A percentile compares a stretch with the other conserved stretches of the same genome.
These are phyloP conservation scores for Epinotia brunnichana DNA, from an alignment of 2,888 invertebrate species.

Conservation along the genomic window DNA sequence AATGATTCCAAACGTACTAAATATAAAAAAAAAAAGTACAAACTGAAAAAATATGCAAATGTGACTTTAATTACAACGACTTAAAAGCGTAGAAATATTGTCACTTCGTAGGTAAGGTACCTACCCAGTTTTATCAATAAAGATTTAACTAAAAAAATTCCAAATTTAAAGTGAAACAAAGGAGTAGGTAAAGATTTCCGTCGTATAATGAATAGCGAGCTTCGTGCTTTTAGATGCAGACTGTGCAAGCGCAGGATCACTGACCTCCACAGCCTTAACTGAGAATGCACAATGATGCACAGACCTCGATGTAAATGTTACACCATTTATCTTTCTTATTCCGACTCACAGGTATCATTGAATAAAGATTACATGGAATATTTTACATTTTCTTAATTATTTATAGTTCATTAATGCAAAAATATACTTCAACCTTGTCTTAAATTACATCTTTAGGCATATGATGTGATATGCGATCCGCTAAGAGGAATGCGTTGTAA, in stretches of 20 bases:
- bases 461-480: slow-evolving; percentile 21
- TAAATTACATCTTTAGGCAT: slow-evolving; percentile 13
- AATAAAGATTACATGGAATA: slow-evolving; percentile 19
- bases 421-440: slow-evolving; percentile 25
- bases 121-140: too few species aligned
- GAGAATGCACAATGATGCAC: slow-evolving; percentile 74
- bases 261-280: slow-evolving; percentile 50
- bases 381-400: slow-evolving; percentile 31
- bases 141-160: not conserved
- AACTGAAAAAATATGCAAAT: too few species aligned
- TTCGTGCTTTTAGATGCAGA: slow-evolving; percentile 40
- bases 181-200: not conserved
- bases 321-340: slow-evolving; percentile 57
- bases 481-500: slow-evolving; percentile 19
- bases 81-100: too few species aligned
- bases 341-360: slow-evolving; percentile 33
- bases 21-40: too few species aligned
- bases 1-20: too few species aligned
- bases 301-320: slow-evolving; percentile 58
- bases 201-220: slow-evolving; percentile 17
- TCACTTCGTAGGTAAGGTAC: too few species aligned
- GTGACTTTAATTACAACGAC: too few species aligned
- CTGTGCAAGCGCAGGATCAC: slow-evolving; percentile 48
- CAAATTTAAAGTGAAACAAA: not conserved
- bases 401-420: slow-evolving; percentile 18